Base-by-base conservation (phyloP, 2,888 invertebrate genomes). In the Drosophila putrida region DNA sequence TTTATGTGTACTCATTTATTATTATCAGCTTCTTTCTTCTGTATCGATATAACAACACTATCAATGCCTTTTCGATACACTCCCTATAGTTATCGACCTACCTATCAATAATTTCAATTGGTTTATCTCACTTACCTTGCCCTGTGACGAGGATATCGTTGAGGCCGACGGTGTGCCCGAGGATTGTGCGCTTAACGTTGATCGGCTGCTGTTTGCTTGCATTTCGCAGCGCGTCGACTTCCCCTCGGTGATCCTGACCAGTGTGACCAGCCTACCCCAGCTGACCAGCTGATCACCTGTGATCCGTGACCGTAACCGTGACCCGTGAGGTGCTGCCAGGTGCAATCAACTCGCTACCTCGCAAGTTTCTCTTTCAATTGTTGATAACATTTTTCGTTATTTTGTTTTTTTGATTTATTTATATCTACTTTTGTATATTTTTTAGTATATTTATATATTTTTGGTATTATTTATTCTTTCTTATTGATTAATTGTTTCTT, bases 111-210 rank as follows among this genome's bases (percentile, higher is more conserved):
- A 38, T 35, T 51, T 28, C 47, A 33, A 15, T 15, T 6, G 5
- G 4, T 4, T 13, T 46, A 33, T 49, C 33, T 1, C 20, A 54
- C 91, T 90, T 71, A 91, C 91, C 90, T 91, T 91, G 66, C 91
- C 91, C 81, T 83, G 83, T 44, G 91, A 91, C 66, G 90, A 90
- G 74, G 90, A 91, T 77, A 91, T 90, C 53, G 91, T 90, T 71
- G 91, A 91, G 75, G 91, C 90, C 72, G 91, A 91, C 70, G 91
- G 91, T 78, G 91, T 91, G 78, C 90, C 91, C 79, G 91, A 91
- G 81, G 90, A 91, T 89, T 91, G 91, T 86, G 90, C 91, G 80
- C 90, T 90, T 80, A 91, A 77, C 67, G 90, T 90, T 62, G 91
- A 88, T 75, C 90, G 76, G 62, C 75, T 90, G 78, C 83, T 91